phyloP scores from a whole-genome alignment of 2,797 vertebrate genomes.

The Sarcophilus harrisii region DNA sequence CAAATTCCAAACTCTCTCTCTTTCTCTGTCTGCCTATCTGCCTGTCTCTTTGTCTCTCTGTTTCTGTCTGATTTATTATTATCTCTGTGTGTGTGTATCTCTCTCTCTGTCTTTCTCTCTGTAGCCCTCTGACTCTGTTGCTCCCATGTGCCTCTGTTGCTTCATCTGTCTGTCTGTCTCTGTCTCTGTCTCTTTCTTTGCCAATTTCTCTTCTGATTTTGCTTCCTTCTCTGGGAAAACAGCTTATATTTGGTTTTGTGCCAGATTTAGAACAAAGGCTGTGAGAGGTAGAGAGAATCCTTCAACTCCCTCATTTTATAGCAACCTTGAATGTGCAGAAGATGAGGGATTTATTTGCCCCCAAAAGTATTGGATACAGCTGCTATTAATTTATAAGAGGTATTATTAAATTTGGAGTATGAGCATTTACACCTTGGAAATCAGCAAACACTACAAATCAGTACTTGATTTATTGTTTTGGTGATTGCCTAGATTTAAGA shows the following conservation, averaged over 20 bases:
- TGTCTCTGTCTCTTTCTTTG: too few species aligned
- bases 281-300: neutral
- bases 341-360: neutral
- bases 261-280: neutral
- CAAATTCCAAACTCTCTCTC: too few species aligned
- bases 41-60: too few species aligned
- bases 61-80: too few species aligned
- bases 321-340: neutral
- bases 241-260: neutral
- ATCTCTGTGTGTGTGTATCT: too few species aligned
- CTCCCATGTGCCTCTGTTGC: too few species aligned
- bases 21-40: too few species aligned
- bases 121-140: too few species aligned
- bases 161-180: too few species aligned
- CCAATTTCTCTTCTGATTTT: neutral
- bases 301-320: neutral
- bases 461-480: neutral
- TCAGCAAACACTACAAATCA: neutral
- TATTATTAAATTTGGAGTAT: neutral
- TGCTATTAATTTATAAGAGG: neutral
- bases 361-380: neutral
- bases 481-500: neutral
- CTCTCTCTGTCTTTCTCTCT: too few species aligned
- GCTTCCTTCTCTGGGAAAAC: neutral
- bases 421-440: neutral